Evolutionary conservation across 2,888 invertebrate species (phyloP), one percentile per base, ranked within the genome.

Genomic region (Mellilla xanthometata): DNA sequence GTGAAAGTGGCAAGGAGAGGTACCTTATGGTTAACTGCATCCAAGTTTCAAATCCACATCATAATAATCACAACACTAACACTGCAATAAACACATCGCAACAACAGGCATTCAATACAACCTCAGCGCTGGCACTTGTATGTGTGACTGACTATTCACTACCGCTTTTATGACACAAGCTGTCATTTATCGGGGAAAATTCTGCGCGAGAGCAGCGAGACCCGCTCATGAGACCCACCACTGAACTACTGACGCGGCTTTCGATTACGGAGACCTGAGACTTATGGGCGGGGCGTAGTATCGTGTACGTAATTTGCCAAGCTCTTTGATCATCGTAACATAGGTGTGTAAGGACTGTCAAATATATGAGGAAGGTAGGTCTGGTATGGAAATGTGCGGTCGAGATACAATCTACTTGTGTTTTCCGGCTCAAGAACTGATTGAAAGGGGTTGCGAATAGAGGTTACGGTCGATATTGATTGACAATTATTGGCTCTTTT

Each of bases 161-260:
- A n/a, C 8, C 35, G n/a, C n/a, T n/a, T n/a, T n/a, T 36, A 29
- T 12, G 8, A 12, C 36, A 15, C 33, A n/a, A n/a, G n/a, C n/a
- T n/a, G 15, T 15, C 8, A 19, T 6, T 19, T 40, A 47, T 52
- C 64, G 15, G 68, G 75, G 71, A 65, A 36, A 39, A 65, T 62
- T 54, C 56, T 65, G 78, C 76, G 73, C 77, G 65, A 66, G 76
- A 73, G 78, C 69, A 76, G 62, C 67, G 54, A 67, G 57, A 70
- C 77, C 81, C 82, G 81, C 68, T 72, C 69, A 65, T 65, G 66
- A 58, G 64, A 65, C 66, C 65, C 62, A 68, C 67, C 56, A 52
- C 55, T 48, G 53, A 35, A 39, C 36, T 49, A 65, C 67, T 68
- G 62, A 13, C 38, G 12, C 15, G 15, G 15, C 15, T 5, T 5